phyloP scores from a whole-genome alignment of 2,797 vertebrate genomes.

The Ciconia nigra region DNA sequence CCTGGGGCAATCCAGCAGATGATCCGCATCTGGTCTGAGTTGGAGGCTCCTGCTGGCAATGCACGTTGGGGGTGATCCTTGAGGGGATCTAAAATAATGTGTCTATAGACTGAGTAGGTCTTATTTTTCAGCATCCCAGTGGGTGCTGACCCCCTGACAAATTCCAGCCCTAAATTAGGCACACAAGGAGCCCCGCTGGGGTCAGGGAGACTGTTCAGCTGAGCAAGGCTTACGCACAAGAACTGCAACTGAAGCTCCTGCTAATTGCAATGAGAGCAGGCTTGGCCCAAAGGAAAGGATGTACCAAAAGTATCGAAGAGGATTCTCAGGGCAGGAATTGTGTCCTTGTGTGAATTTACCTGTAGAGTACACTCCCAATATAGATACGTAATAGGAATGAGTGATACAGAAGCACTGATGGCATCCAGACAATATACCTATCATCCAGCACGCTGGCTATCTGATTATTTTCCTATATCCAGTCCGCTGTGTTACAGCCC shows the following conservation, averaged over 20 bases:
- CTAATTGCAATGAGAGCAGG: not conserved
- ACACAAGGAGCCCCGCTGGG: rapidly evolving
- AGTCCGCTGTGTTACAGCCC: not conserved
- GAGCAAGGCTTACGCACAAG: not conserved
- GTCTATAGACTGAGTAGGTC: not conserved
- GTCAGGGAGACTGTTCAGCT: not conserved
- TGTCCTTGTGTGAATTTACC: not conserved
- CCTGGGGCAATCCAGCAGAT: not conserved
- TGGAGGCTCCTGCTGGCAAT: not conserved
- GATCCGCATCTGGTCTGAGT: not conserved
- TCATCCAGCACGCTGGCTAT: not conserved
- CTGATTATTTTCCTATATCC: not conserved
- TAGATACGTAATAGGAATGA: not conserved
- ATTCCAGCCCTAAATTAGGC: not conserved
- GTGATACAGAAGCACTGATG: not conserved
- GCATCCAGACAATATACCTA: not conserved
- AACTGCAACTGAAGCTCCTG: not conserved
- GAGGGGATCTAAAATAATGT: not conserved
- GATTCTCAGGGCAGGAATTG: not conserved
- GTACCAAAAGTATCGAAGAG: not conserved
- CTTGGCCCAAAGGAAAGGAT: not conserved
- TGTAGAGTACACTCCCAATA: not conserved
- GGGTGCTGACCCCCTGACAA: not conserved
- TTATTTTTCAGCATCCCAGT: not conserved
- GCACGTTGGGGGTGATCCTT: not conserved